phyloP scores from a whole-genome alignment of 2,888 invertebrate genomes.

The Drosophila sordidula region DNA sequence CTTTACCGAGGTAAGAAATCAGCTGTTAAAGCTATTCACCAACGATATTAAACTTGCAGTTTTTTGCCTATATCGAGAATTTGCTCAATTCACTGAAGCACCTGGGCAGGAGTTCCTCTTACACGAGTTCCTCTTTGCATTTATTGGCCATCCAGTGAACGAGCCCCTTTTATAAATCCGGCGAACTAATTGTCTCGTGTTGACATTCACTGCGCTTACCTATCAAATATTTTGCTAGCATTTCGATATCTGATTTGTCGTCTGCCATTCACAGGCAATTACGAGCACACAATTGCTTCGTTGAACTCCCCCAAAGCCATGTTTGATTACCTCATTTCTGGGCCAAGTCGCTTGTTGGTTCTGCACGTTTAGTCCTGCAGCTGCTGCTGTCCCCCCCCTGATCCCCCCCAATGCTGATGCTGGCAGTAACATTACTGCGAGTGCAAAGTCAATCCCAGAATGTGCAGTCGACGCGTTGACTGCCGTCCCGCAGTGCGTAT shows the following conservation, averaged over 20 bases:
- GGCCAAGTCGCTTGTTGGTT: conserved; percentile 31
- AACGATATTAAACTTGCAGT: no score
- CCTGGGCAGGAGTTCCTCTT: no score
- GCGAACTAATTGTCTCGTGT: conserved; percentile 20
- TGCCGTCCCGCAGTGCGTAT: conserved; percentile 71
- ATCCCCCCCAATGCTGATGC: not conserved
- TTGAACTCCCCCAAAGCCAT: conserved; percentile 30
- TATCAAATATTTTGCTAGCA: conserved; percentile 48
- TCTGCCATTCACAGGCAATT: conserved; percentile 56
- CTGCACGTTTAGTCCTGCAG: no score
- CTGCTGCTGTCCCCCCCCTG: no score
- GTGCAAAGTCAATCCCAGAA: conserved; percentile 52
- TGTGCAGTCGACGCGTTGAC: conserved; percentile 56
- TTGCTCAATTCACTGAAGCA: no score
- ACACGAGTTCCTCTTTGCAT: no score
- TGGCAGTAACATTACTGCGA: conserved; percentile 54
- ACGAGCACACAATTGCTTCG: conserved; percentile 51
- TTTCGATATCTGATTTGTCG: conserved; percentile 48
- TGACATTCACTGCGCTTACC: conserved; percentile 43
- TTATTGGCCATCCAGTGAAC: no score
- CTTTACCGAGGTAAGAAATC: no score
- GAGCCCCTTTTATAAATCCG: not conserved
- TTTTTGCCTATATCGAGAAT: no score
- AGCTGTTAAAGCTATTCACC: no score
- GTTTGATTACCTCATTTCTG: conserved; percentile 69